Base-by-base conservation (phyloP, 2,888 invertebrate species). In the Andrena trimmerana region DNA sequence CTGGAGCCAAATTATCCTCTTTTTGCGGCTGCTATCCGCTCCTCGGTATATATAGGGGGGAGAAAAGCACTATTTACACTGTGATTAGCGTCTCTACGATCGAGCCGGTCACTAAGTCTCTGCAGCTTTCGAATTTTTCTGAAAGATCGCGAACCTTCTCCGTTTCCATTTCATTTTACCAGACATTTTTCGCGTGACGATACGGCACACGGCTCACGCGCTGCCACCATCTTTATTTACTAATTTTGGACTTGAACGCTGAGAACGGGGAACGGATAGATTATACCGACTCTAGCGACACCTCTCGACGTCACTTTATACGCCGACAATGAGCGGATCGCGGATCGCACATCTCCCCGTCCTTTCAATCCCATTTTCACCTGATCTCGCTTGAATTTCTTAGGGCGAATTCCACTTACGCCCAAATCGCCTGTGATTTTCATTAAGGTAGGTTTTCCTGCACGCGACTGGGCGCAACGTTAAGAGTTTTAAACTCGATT, bases 151-250 rank as follows among this genome's bases (percentile, higher is more conserved):
- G 83, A 78, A 81, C 81, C 76, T 86, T 80, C 80, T 87, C 77
- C 89, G 87, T 89, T 91, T 91, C 89, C 90, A 91, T 88, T 88
- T 91, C 91, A 91, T 91, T 92, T 92, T 92, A 88, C 68, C 86
- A 86, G 90, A 90, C 92, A 91, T 92, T 87, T 90, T 86, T 84
- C 84, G 88, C 85, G 86, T 88, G 89, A 89, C 92, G 90, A 91
- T 88, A 89, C 86, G 86, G 88, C 90, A 89, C 91, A 91, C 93
- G 84, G 87, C 92, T 90, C 87, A 78, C 81, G 85, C 90, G 88
- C 89, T 90, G 92, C 91, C 91, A 92, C 92, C 93, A 93, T 93
- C 93, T 93, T 93, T 93, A 93, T 93, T 93, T 93, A 93, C 93
- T 93, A 93, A 93, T 93, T 93, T 93, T 93, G 93, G 93, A 92